These are phyloP conservation scores for Dendronephthya gigantea DNA, from an alignment of 64 coral and sea anemone species.

Conservation along the genomic window DNA sequence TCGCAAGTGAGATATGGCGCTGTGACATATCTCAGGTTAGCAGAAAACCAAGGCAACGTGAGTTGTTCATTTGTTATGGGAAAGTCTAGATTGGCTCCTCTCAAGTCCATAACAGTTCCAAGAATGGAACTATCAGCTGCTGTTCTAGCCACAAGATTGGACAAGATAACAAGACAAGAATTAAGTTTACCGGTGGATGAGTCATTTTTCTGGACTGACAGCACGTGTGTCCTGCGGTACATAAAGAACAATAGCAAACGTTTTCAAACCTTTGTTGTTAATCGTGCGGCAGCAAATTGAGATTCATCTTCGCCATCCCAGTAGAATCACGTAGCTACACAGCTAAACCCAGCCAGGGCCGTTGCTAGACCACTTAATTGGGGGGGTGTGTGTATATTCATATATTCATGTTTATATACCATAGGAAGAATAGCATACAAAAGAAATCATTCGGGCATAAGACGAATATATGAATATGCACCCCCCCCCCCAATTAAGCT, in stretches of 20 bases:
- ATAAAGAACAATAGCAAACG: background rate
- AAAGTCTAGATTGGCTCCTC: slow-evolving; percentile 23
- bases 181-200: slow-evolving; percentile 8
- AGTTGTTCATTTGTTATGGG: slow-evolving; percentile 39
- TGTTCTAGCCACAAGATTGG: slow-evolving; percentile 20
- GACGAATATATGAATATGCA: too few species aligned
- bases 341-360: too few species aligned
- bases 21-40: slow-evolving; percentile 21
- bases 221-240: slow-evolving; percentile 25
- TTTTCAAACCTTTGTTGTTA: slow-evolving; percentile 47
- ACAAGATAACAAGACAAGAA: background rate
- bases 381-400: too few species aligned
- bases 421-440: too few species aligned
- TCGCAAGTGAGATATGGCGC: slow-evolving; percentile 24
- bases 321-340: slow-evolving; percentile 23
- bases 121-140: slow-evolving; percentile 31
- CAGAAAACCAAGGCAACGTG: background rate
- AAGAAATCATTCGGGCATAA: too few species aligned
- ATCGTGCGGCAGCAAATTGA: slow-evolving; percentile 22
- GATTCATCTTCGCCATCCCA: slow-evolving; percentile 31
- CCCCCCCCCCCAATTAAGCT: too few species aligned
- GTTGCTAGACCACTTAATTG: too few species aligned
- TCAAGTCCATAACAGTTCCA: slow-evolving; percentile 31
- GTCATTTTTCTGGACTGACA: slow-evolving; percentile 36
- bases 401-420: too few species aligned